These are phyloP conservation scores for Entelurus aequoreus DNA, from an alignment of 2,113 vertebrate species.

Conservation along the genomic window DNA sequence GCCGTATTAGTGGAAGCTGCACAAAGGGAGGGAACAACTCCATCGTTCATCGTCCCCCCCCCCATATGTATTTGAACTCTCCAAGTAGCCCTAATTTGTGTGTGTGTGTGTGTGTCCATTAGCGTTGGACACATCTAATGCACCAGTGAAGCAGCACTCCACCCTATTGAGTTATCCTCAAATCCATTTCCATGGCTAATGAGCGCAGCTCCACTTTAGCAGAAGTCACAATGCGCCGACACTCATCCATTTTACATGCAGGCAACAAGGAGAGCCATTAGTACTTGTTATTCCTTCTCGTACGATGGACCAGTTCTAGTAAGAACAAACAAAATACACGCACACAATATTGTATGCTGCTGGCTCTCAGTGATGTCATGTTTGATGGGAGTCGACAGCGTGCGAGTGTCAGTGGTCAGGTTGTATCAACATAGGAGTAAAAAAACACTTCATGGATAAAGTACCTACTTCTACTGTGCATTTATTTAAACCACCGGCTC, in stretches of 20 bases:
- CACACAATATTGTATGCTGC: conserved; percentile 10
- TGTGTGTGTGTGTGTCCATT: conserved; percentile 66
- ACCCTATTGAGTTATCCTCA: conserved; percentile 67
- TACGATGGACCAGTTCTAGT: conserved; percentile 73
- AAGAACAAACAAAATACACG: conserved; percentile 83
- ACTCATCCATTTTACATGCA: conserved; percentile 85
- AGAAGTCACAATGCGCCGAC: conserved; percentile 71
- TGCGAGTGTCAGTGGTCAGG: conserved; percentile 73
- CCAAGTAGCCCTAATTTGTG: conserved; percentile 13
- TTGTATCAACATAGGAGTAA: conserved; percentile 52
- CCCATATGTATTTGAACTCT: too few species aligned
- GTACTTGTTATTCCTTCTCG: conserved; percentile 77
- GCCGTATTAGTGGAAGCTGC: too few species aligned
- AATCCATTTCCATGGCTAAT: conserved; percentile 86
- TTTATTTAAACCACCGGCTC: too few species aligned
- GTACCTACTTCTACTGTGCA: too few species aligned
- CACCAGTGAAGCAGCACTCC: conserved; percentile 59
- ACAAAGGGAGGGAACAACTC: too few species aligned
- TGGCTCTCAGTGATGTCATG: conserved; percentile 80
- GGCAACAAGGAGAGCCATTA: conserved; percentile 74
- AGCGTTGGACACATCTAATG: conserved; percentile 74
- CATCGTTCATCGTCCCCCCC: too few species aligned
- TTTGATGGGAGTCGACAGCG: conserved; percentile 82
- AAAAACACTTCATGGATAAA: too few species aligned
- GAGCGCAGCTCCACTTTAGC: conserved; percentile 70